Evolutionary conservation across 1,140 invertebrate genomes (phyloP).

Genomic region (Drosophila pectinifera): DNA sequence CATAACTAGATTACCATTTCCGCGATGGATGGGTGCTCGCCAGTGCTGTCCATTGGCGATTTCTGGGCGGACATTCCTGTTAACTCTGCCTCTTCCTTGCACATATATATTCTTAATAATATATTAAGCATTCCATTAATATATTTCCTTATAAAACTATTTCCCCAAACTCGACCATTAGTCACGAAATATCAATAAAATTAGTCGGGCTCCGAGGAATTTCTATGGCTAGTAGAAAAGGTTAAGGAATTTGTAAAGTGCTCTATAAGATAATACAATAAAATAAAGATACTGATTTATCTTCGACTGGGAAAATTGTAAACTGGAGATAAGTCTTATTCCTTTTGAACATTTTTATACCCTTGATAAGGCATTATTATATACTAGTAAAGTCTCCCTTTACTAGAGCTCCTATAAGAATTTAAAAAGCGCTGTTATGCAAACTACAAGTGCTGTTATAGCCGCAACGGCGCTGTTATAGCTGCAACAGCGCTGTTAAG

Average conservation of each 20-base stretch:
- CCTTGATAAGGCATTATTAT: neutral
- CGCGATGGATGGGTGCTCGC: constrained; percentile 10
- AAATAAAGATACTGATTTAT: neutral
- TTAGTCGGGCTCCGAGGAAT: neutral
- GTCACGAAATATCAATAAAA: neutral
- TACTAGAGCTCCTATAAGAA: no score
- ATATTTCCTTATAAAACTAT: neutral
- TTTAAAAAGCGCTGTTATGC: no score
- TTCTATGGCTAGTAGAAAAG: neutral
- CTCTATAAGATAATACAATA: neutral
- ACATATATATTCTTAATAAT: no score
- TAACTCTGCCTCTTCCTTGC: no score
- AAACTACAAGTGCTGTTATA: no score
- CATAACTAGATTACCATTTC: constrained; percentile 34
- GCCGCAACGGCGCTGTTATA: no score
- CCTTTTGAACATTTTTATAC: no score
- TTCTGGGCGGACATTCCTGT: no score
- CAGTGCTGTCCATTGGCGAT: neutral
- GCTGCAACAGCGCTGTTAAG: no score
- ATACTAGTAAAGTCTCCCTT: no score
- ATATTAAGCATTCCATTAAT: neutral
- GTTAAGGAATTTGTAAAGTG: no score
- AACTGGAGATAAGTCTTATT: neutral
- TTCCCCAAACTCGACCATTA: neutral
- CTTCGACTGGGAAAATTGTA: neutral